Percentiles rank a stretch among this genome's conserved stretches.
These are phyloP conservation scores for Mercenaria mercenaria DNA, from an alignment of 1,140 invertebrate species.

Conservation along the genomic window DNA sequence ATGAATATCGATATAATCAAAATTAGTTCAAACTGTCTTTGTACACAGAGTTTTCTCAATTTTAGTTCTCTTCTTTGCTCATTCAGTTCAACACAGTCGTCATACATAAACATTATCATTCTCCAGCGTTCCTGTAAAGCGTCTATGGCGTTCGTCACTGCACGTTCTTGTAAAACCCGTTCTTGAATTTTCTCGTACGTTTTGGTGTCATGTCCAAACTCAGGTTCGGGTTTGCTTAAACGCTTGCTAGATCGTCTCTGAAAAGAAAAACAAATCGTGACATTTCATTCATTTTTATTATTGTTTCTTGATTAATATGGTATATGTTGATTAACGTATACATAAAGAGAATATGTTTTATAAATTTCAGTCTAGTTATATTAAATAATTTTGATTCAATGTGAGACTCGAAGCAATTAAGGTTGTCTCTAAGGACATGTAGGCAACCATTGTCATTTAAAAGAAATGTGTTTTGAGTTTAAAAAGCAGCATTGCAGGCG, in stretches of 20 bases:
- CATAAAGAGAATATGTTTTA: too few species aligned
- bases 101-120: slow-evolving; percentile 80
- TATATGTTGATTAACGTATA: too few species aligned
- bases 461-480: too few species aligned
- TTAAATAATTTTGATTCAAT: too few species aligned
- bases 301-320: neutral
- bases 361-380: too few species aligned
- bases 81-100: slow-evolving; percentile 74
- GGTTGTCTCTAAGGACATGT: too few species aligned
- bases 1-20: slow-evolving; percentile 14
- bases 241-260: slow-evolving; percentile 72
- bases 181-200: slow-evolving; percentile 72
- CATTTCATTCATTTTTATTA: neutral
- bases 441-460: too few species aligned
- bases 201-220: slow-evolving; percentile 71
- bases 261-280: slow-evolving; percentile 48
- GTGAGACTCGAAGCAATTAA: too few species aligned
- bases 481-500: too few species aligned
- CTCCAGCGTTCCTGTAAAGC: slow-evolving; percentile 76
- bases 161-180: slow-evolving; percentile 69
- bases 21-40: slow-evolving; percentile 52
- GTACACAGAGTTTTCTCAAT: slow-evolving; percentile 32
- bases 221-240: slow-evolving; percentile 63
- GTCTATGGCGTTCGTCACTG: slow-evolving; percentile 73
- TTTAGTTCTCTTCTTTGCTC: slow-evolving; percentile 39